Percentiles rank a stretch among this genome's conserved stretches.
Evolutionary conservation across 1,140 invertebrate species (phyloP).

Genomic region (Scylla paramamosain): DNA sequence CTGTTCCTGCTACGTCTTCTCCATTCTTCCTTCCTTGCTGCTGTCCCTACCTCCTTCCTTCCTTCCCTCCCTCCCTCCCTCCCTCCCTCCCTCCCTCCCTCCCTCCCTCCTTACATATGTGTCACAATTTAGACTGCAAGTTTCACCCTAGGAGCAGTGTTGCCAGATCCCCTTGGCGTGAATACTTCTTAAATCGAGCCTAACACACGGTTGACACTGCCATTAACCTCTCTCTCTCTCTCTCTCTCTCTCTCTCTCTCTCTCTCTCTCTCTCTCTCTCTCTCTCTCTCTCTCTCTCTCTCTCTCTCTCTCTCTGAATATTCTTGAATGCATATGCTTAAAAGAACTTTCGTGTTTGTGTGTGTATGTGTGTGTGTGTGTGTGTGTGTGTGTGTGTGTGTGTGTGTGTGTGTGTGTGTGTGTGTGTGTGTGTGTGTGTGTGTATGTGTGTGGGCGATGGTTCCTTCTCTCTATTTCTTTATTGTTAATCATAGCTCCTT

Average conservation of each 20-base stretch:
- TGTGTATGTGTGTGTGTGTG: too few relatives aligned
- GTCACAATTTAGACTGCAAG: neutral
- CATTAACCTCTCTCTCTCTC: conserved; percentile 13
- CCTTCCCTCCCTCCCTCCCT: too few relatives aligned
- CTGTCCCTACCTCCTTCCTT: too few relatives aligned
- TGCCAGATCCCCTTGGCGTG: neutral
- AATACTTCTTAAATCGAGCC: neutral
- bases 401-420: too few relatives aligned
- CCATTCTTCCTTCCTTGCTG: too few relatives aligned
- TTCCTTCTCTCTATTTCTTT: too few relatives aligned
- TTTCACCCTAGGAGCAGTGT: neutral
- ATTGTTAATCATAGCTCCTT: too few relatives aligned
- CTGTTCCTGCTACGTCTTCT: too few relatives aligned
- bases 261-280: conserved; percentile 20
- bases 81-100: neutral
- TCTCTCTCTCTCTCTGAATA: neutral
- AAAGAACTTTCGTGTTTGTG: too few relatives aligned
- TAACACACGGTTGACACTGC: neutral
- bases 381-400: too few relatives aligned
- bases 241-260: conserved; percentile 17
- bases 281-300: conserved; percentile 20
- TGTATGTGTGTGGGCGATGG: neutral
- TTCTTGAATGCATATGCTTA: too few relatives aligned
- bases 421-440: neutral
- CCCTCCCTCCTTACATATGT: neutral